Evolutionary conservation across 2,797 vertebrate genomes (phyloP).

Genomic region (Leuciscus waleckii): DNA sequence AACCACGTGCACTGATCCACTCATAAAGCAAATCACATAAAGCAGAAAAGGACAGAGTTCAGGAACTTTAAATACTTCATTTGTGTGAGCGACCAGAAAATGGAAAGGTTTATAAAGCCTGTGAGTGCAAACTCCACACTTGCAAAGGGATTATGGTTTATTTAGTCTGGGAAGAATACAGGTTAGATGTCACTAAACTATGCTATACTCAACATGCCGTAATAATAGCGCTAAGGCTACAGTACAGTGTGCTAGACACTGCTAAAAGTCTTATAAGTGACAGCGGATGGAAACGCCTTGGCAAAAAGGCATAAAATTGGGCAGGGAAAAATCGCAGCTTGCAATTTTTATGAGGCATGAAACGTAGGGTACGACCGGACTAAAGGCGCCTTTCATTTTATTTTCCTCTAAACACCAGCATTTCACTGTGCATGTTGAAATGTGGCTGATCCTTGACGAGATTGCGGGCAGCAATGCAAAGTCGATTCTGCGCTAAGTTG

Average conservation of each 20-base stretch:
- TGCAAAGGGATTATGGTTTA: slow-evolving; percentile 76
- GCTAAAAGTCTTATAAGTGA: slow-evolving; percentile 7
- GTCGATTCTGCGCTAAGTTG: background rate
- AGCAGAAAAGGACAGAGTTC: slow-evolving; percentile 12
- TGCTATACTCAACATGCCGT: background rate
- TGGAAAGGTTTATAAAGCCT: slow-evolving; percentile 23
- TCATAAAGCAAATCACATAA: background rate
- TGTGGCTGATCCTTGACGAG: background rate
- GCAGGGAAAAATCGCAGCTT: background rate
- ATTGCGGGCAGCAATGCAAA: background rate
- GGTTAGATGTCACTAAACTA: slow-evolving; percentile 7
- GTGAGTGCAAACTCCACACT: slow-evolving; percentile 40
- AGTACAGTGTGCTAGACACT: background rate
- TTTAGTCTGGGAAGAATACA: slow-evolving; percentile 73
- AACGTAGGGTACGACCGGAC: background rate
- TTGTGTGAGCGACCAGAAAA: background rate
- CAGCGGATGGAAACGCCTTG: slow-evolving; percentile 1
- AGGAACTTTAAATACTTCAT: background rate
- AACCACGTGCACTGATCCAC: background rate
- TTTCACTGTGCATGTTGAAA: background rate
- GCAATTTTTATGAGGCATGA: slow-evolving; percentile 8
- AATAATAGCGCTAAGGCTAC: slow-evolving; percentile 8
- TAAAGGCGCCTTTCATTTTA: background rate
- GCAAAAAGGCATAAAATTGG: slow-evolving; percentile 1
- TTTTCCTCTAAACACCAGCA: background rate